A percentile compares a stretch with the other conserved stretches of the same genome.
Evolutionary conservation across 2,113 vertebrate genomes (phyloP).

Genomic region (Tapirus terrestris): DNA sequence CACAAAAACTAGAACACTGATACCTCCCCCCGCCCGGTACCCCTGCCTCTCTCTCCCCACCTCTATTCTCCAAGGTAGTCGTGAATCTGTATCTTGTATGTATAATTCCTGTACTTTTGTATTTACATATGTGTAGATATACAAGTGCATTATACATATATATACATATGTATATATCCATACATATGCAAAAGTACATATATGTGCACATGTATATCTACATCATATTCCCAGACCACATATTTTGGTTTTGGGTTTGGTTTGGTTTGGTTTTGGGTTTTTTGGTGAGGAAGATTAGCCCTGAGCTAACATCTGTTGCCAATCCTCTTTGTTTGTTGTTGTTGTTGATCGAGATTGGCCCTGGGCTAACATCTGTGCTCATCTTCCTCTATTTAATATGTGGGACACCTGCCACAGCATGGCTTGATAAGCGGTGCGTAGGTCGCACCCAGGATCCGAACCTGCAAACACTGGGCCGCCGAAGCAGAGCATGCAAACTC

Average conservation of each 20-base stretch:
- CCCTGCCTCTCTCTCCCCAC: not conserved
- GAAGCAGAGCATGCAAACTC: too few relatives aligned
- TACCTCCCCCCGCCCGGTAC: not conserved
- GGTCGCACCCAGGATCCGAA: too few relatives aligned
- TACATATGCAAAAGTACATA: not conserved
- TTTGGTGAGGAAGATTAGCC: too few relatives aligned
- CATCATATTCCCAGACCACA: not conserved
- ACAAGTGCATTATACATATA: not conserved
- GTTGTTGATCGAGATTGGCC: too few relatives aligned
- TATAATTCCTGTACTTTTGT: not conserved
- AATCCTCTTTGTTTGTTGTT: too few relatives aligned
- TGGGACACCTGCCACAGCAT: too few relatives aligned
- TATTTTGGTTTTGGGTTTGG: not conserved
- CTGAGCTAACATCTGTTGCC: too few relatives aligned
- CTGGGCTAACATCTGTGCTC: too few relatives aligned
- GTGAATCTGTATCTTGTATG: not conserved
- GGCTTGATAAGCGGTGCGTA: too few relatives aligned
- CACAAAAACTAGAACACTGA: not conserved
- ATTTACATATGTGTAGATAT: not conserved
- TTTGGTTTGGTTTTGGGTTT: too few relatives aligned
- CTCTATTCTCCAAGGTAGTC: not conserved
- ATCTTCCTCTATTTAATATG: too few relatives aligned
- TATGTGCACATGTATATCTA: not conserved
- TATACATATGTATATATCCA: not conserved
- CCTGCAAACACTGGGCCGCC: too few relatives aligned